Percentiles rank a stretch among this genome's conserved stretches.
Evolutionary conservation across 2,888 invertebrate genomes (phyloP).

Genomic region (Limnephilus marmoratus): DNA sequence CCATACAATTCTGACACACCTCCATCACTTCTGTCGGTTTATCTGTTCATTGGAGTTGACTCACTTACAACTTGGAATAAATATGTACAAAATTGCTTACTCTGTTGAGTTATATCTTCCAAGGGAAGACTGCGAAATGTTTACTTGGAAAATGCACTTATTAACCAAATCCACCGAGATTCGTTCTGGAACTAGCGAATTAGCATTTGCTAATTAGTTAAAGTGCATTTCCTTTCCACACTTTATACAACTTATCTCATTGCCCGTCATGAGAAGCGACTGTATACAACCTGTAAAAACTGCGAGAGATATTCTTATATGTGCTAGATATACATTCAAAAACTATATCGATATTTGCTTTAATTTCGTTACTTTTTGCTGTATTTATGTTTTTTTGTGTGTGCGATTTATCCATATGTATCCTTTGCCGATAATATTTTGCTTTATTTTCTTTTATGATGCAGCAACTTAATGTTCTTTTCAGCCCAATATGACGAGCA

Average conservation of each 20-base stretch:
- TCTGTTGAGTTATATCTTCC: not conserved
- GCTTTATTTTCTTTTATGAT: constrained; percentile 6
- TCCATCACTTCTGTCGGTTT: not conserved
- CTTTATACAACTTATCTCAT: not conserved
- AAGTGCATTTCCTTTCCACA: not conserved
- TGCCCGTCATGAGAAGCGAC: not conserved
- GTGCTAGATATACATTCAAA: not conserved
- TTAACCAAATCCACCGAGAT: not conserved
- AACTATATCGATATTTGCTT: not conserved
- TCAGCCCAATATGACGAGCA: constrained; percentile 63
- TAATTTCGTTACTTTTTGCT: not conserved
- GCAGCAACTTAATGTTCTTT: constrained; percentile 57
- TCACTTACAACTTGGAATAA: not conserved
- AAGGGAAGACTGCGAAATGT: not conserved
- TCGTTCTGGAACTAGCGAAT: not conserved
- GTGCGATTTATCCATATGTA: not conserved
- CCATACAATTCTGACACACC: not conserved
- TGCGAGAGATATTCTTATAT: not conserved
- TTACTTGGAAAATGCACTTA: not conserved
- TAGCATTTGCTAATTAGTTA: not conserved
- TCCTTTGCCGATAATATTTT: not conserved
- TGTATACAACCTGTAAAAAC: not conserved
- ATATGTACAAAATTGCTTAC: not conserved
- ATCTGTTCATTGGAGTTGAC: not conserved
- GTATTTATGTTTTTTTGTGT: not conserved